These are phyloP conservation scores for Sphaerophoria taeniata DNA, from an alignment of 2,888 invertebrate genomes.

Conservation along the genomic window DNA sequence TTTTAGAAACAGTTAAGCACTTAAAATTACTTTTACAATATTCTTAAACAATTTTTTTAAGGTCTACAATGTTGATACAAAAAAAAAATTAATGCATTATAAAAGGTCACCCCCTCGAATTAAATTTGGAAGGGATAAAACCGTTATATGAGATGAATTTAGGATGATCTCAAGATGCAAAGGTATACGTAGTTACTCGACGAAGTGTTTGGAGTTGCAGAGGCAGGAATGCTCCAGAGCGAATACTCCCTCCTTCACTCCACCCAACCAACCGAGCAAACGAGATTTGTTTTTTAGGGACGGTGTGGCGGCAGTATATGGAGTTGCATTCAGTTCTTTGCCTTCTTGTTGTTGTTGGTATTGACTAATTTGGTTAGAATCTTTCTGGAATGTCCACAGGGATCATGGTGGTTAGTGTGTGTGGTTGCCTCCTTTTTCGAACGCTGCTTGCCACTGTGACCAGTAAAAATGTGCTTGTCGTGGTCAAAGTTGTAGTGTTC, in stretches of 20 bases:
- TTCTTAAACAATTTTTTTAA: conserved; percentile 50
- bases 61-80: conserved; percentile 21
- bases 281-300: not conserved
- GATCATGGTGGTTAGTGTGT: conserved; percentile 96
- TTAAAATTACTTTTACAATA: conserved; percentile 49
- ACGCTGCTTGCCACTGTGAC: conserved; percentile 95
- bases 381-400: conserved; percentile 96
- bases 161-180: conserved; percentile 22
- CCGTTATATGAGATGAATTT: conserved; percentile 10
- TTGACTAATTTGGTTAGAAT: conserved; percentile 93
- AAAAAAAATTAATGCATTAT: conserved; percentile 42
- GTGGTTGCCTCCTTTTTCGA: conserved; percentile 94
- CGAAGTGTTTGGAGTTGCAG: conserved; percentile 1
- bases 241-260: conserved; percentile 1
- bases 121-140: not conserved
- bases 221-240: conserved; percentile 39
- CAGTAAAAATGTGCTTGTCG: conserved; percentile 94
- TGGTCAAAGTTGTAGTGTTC: conserved; percentile 97
- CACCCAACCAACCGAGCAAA: conserved; percentile 17
- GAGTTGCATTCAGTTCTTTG: conserved; percentile 64
- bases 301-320: too few relatives aligned
- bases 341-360: conserved; percentile 91
- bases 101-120: conserved; percentile 13
- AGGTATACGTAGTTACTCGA: not conserved
- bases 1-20: conserved; percentile 57